Base-by-base conservation (phyloP, 2,797 vertebrate genomes). In the Sphenopsis melanotis region DNA sequence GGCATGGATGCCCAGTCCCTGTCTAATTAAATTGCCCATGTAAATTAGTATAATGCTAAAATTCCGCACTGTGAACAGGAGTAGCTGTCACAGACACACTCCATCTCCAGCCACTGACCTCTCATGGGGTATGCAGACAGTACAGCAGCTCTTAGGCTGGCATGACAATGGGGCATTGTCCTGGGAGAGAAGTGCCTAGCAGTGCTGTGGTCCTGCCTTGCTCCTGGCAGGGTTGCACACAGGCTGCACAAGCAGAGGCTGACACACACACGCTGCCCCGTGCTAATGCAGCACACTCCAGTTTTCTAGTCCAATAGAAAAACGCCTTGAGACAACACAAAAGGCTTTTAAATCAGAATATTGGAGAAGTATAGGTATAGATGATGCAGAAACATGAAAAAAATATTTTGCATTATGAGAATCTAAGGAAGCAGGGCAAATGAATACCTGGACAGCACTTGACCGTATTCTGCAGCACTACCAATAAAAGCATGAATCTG, bases 1-100 rank as follows among this genome's bases (percentile, higher is more conserved):
- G 36, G 27, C 57, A 61, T 2, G 15, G 57, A 63, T 47, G 36
- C 68, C 82, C 23, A 8, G 53, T 71, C 34, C 6, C 65, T 41
- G n/a, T 5, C 49, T 80, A 20, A 78, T 81, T 81, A 61, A 86
- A 90, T 55, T 81, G 65, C 59, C 89, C 72, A 3, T 69, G 65
- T 65, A 86, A 94, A 94, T 88, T 41, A 59, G 61, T 53, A 49
- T 46, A 55, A 53, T 16, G 57, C n/a, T 76, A 65, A 85, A 94
- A 86, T 32, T 71, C 69, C 1, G 18, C 87, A 55, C 87, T 69
- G 94, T 2, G 0, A 96, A 65, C 77, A 76, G 69, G 69, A 75
- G 76, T 44, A 61, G 76, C 93, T 81, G 83, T 78, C 55, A 81
- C 65, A 69, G 60, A 64, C 79, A 55, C 76, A 24, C 34, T 72